phyloP scores from a whole-genome alignment of 2,888 invertebrate genomes.

The Acanthoscelides obtectus region DNA sequence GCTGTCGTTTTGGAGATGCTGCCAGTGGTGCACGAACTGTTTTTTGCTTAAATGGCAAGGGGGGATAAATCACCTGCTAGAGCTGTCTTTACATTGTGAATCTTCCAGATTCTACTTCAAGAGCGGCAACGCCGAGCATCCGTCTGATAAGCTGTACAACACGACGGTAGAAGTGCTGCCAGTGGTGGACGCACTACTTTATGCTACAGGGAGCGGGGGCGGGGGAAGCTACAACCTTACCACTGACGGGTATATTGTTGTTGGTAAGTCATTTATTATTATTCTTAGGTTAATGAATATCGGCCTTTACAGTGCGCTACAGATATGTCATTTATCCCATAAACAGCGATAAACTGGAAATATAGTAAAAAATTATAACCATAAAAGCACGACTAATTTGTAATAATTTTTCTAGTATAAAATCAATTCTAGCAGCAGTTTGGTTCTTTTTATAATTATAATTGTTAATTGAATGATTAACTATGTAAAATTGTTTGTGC shows the following conservation, averaged over 20 bases:
- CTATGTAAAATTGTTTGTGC: too few relatives aligned
- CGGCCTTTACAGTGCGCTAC: background rate
- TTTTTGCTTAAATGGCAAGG: too few relatives aligned
- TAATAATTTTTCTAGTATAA: too few relatives aligned
- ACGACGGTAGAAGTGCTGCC: constrained; percentile 80
- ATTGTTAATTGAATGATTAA: too few relatives aligned
- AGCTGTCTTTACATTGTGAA: background rate
- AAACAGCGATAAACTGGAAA: too few relatives aligned
- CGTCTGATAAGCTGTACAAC: constrained; percentile 81
- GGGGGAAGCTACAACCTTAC: constrained; percentile 53
- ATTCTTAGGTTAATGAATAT: background rate
- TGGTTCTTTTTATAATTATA: too few relatives aligned
- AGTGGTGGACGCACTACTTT: constrained; percentile 43
- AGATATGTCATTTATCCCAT: too few relatives aligned
- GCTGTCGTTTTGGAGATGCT: too few relatives aligned
- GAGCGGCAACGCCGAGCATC: constrained; percentile 87
- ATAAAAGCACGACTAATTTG: too few relatives aligned
- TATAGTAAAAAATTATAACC: too few relatives aligned
- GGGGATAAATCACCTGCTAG: background rate
- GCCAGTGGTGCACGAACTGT: too few relatives aligned
- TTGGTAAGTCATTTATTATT: constrained; percentile 52
- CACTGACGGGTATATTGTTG: constrained; percentile 62
- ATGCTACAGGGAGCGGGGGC: constrained; percentile 51
- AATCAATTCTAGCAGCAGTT: too few relatives aligned
- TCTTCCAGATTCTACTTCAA: constrained; percentile 67